Evolutionary conservation across 2,113 vertebrate genomes (phyloP), one percentile per base, ranked within the genome.

Genomic region (Callospermophilus lateralis): DNA sequence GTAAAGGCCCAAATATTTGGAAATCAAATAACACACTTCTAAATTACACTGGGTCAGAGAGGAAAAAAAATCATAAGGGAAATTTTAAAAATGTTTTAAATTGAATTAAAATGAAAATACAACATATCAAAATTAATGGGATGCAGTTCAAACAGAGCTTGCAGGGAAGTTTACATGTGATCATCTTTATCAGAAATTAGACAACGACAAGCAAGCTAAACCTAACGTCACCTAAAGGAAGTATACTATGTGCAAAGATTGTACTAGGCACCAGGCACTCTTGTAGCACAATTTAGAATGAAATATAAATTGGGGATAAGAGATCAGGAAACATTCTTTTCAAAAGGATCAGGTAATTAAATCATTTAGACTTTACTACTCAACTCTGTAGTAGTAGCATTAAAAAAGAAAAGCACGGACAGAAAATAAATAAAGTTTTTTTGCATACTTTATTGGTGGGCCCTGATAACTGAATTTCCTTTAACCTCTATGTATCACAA

Each of bases 261-360:
- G 13, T 48, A 1, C 16, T 15, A 10, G 48, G 34, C 34, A 32
- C 67, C 0, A 3, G 19, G 26, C 15, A 0, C 20, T 51, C 3
- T 65, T 19, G 7, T 6, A 10, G 17, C 34, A 30, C 16, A 19
- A 5, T 30, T 8, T 1, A 45, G 34, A 17, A 48, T 8, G 34
- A 15, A 74, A 17, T 58, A 48, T 5, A 73, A 32, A 39, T 10
- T 6, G 8, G 20, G 20, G 55, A 58, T 58, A 6, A 61, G 32
- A 8, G 34, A n/a, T 22, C 48, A 30, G 53, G 1, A 67, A 3
- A 12, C 9, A 20, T 48, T 45, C 53, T 45, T 53, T 63, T 39
- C 39, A 53, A 17, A n/a, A 51, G 79, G 34, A 32, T 51, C 15
- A 15, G 2, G 2, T 28, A 61, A 4, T 17, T 37, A 24, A 45